Evolutionary conservation across 1,140 invertebrate species (phyloP), one percentile per base, ranked within the genome.

Genomic region (Cherax destructor): DNA sequence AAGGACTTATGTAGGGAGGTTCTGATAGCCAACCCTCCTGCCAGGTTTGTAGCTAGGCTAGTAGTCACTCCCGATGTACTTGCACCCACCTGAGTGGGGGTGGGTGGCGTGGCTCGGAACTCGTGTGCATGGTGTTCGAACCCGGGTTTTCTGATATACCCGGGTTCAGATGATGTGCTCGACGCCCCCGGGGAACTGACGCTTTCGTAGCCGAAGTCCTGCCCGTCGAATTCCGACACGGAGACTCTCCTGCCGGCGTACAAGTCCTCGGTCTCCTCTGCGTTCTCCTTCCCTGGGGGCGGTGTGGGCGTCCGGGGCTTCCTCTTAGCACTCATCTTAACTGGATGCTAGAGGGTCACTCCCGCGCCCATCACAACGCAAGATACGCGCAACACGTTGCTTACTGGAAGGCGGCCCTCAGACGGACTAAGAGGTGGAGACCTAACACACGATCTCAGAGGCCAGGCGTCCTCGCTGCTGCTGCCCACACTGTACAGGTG

Each of bases 151-250:
- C 95, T 93, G 10, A 95, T 93, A 93, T 95, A 95, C 11, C 94
- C 93, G 11, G 95, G 95, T 16, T 94, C 95, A 93, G 95, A 95
- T 4, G 94, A 94, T 24, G 95, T 95, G 91, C 94, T 95, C 69
- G 94, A 95, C 30, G 88, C 89, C 65, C 91, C 86, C 16, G 93
- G 93, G n/a, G 86, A 92, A 74, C 86, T 88, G 72, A 93, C 93
- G 52, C 85, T 84, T 13, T 93, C 92, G 59, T 92, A 92, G 65
- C 92, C 93, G 59, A 88, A 88, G 86, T 88, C 87, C 61, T 88
- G 80, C 61, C 69, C 59, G 72, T 92, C 91, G 77, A 91, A 91
- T n/a, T 91, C 89, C 24, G 89, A 79, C 83, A 91, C 89, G 56
- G 89, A 91, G 81, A 91, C 74, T 10, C 89, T 77, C 16, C 89